Conservation (phyloP, 2,113 vertebrate species). For the Myiopsitta monachus region DNA sequence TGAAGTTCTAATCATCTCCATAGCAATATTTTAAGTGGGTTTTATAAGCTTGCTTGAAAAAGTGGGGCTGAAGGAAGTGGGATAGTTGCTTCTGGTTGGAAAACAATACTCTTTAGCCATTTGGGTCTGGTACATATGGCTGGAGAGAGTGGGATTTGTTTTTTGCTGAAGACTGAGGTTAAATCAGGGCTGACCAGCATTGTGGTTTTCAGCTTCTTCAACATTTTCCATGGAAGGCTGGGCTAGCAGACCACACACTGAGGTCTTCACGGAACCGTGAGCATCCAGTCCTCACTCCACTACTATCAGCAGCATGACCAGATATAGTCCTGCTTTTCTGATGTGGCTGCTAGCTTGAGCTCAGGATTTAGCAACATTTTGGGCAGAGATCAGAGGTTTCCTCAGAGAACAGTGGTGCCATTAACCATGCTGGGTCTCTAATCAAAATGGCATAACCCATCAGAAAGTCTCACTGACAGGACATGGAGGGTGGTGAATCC, state of each 20-base stretch:
- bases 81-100: background rate
- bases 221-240: fast-evolving
- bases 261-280: background rate
- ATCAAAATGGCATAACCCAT: background rate
- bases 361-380: background rate
- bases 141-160: background rate
- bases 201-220: background rate
- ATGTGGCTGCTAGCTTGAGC: background rate
- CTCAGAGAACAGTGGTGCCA: background rate
- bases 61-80: background rate
- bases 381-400: background rate
- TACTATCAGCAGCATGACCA: background rate
- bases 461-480: background rate
- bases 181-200: background rate
- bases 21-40: constrained; percentile 27
- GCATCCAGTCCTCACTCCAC: background rate
- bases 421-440: background rate
- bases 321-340: background rate
- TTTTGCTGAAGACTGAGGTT: background rate
- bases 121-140: fast-evolving
- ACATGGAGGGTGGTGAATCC: background rate
- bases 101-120: background rate
- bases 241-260: background rate
- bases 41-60: constrained; percentile 49
- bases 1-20: background rate